Conservation (phyloP, 2,113 vertebrate genomes). For the Barnardius zonarius region DNA sequence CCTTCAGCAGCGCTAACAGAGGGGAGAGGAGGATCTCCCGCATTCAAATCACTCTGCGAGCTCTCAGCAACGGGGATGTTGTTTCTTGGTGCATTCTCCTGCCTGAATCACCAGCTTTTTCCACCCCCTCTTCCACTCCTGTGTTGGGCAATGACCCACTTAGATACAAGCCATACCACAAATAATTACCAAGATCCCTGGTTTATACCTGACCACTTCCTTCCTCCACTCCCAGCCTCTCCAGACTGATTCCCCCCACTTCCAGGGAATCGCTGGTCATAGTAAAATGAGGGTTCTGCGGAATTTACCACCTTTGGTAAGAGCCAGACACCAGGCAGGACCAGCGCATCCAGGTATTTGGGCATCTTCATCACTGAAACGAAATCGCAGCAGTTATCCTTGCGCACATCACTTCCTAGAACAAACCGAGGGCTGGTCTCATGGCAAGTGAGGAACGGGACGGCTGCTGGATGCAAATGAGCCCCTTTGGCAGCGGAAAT, state of each 20-base stretch:
- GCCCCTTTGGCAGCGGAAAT: neutral
- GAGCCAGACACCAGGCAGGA: constrained; percentile 31
- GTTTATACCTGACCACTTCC: constrained; percentile 42
- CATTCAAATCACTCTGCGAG: rapidly evolving
- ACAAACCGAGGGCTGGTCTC: neutral
- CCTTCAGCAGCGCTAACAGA: neutral
- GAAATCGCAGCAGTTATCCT: constrained; percentile 29
- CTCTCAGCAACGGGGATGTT: neutral
- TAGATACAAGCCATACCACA: neutral
- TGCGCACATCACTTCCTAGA: neutral
- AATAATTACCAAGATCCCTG: constrained; percentile 33
- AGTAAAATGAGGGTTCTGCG: neutral
- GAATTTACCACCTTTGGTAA: constrained; percentile 6
- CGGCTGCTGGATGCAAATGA: neutral
- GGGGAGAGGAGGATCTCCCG: neutral
- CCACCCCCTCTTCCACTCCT: neutral
- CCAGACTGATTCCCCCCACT: neutral
- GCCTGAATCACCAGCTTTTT: constrained; percentile 34
- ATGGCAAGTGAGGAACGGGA: rapidly evolving
- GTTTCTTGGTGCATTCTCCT: neutral
- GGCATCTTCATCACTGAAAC: neutral
- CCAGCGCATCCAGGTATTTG: constrained; percentile 19
- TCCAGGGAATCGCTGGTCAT: neutral
- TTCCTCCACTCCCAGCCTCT: neutral
- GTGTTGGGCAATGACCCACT: constrained; percentile 36